Evolutionary conservation across 23 tunicate species (phyloP).

Genomic region (Oikopleura dioica): DNA sequence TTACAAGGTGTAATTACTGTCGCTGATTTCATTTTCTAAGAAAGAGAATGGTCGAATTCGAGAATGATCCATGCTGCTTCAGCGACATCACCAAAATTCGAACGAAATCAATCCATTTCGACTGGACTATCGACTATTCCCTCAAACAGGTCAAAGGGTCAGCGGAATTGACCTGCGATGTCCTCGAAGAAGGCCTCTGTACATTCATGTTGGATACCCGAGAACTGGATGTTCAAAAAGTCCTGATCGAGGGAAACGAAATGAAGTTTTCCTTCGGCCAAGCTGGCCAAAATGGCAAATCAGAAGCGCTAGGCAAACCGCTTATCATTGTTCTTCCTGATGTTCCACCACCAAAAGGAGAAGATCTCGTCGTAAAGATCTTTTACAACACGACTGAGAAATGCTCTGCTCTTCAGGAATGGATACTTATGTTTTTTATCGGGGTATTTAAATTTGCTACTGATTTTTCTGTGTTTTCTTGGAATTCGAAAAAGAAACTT

Average conservation of each 20-base stretch:
- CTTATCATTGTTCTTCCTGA: background rate
- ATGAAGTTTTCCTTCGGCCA: background rate
- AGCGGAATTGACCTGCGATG: constrained; percentile 21
- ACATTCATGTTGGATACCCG: constrained; percentile 25
- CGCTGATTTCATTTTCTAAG: too few relatives aligned
- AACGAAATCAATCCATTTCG: constrained; percentile 19
- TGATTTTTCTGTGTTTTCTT: too few relatives aligned
- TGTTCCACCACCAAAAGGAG: too few relatives aligned
- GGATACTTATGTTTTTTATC: too few relatives aligned
- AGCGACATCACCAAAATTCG: background rate
- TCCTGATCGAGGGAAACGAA: background rate
- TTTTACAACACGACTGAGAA: background rate
- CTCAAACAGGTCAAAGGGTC: constrained; percentile 22
- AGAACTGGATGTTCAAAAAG: constrained; percentile 21
- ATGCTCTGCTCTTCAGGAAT: constrained; percentile 10
- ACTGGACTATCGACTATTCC: constrained; percentile 55
- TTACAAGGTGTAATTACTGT: too few relatives aligned
- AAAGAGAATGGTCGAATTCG: too few relatives aligned
- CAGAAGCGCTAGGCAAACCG: background rate
- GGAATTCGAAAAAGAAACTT: constrained; percentile 53
- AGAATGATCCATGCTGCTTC: constrained; percentile 6
- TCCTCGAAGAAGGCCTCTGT: constrained; percentile 16
- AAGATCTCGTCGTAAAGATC: background rate
- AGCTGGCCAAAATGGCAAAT: background rate
- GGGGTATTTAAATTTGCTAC: too few relatives aligned